Evolutionary conservation across 2,888 invertebrate species (phyloP).

Genomic region (Trachelus stipa): DNA sequence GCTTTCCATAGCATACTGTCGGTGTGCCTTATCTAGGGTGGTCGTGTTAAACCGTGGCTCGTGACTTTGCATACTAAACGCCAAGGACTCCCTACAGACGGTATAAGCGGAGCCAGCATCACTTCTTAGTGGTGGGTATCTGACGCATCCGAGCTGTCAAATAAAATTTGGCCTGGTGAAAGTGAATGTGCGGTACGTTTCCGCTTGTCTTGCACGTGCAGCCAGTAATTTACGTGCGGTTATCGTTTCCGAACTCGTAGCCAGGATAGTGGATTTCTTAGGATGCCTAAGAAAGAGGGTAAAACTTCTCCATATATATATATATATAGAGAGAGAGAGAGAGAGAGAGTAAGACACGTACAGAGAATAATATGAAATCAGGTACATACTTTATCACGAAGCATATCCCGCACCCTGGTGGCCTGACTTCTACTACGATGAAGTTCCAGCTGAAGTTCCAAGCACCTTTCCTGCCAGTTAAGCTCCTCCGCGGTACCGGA

Average conservation of each 20-base stretch:
- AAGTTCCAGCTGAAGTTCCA: slow-evolving; percentile 86
- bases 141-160: not conserved
- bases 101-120: not conserved
- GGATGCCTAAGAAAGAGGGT: not conserved
- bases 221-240: not conserved
- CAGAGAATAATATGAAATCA: not conserved
- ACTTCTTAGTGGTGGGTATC: not conserved
- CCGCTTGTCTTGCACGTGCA: not conserved
- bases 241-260: not conserved
- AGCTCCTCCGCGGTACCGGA: slow-evolving; percentile 67
- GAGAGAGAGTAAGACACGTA: not conserved
- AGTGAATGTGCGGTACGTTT: not conserved
- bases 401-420: slow-evolving; percentile 86
- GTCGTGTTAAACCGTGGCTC: slow-evolving; percentile 59
- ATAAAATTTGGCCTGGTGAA: not conserved
- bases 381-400: slow-evolving; percentile 85
- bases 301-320: not conserved
- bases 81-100: not conserved
- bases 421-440: slow-evolving; percentile 89
- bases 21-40: slow-evolving; percentile 58
- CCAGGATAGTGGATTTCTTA: not conserved
- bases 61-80: slow-evolving; percentile 59
- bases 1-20: slow-evolving; percentile 20
- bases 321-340: not conserved
- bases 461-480: slow-evolving; percentile 91